These are phyloP conservation scores for Sebastes itinus DNA, from an alignment of 2,797 vertebrate genomes.

Conservation along the genomic window DNA sequence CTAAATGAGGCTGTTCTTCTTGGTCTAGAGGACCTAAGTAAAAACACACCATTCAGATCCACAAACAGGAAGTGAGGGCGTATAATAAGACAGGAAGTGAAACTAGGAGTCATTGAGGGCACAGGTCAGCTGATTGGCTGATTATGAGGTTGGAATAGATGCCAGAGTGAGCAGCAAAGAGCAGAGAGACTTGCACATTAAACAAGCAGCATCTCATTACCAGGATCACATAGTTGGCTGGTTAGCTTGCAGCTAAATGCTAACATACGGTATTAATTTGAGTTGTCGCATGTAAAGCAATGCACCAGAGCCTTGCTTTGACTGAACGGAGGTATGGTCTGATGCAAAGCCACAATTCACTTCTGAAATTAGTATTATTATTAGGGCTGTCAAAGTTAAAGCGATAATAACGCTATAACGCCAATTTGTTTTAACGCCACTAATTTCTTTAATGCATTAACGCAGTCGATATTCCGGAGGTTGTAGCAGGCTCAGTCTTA, in stretches of 20 bases:
- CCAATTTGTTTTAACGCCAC: too few species aligned
- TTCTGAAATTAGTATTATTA: not conserved
- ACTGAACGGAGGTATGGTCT: not conserved
- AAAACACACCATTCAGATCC: constrained; percentile 22
- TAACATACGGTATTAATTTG: not conserved
- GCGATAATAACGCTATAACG: too few species aligned
- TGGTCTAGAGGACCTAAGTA: constrained; percentile 1
- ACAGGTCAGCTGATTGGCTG: constrained; percentile 31
- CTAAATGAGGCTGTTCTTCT: constrained; percentile 26
- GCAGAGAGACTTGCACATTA: not conserved
- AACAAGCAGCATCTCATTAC: not conserved
- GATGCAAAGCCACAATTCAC: not conserved
- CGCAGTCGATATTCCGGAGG: too few species aligned
- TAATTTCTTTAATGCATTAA: too few species aligned
- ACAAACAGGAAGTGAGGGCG: constrained; percentile 71
- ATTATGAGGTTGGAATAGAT: constrained; percentile 37
- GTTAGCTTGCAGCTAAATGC: not conserved
- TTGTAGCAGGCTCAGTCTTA: too few species aligned
- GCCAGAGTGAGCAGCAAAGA: not conserved
- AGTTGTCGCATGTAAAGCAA: not conserved
- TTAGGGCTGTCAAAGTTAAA: too few species aligned
- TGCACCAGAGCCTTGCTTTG: not conserved
- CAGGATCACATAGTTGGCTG: not conserved
- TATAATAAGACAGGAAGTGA: constrained; percentile 63
- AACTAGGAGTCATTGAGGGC: constrained; percentile 47